Evolutionary conservation across 1,140 invertebrate species (phyloP).

Genomic region (Apis laboriosa): DNA sequence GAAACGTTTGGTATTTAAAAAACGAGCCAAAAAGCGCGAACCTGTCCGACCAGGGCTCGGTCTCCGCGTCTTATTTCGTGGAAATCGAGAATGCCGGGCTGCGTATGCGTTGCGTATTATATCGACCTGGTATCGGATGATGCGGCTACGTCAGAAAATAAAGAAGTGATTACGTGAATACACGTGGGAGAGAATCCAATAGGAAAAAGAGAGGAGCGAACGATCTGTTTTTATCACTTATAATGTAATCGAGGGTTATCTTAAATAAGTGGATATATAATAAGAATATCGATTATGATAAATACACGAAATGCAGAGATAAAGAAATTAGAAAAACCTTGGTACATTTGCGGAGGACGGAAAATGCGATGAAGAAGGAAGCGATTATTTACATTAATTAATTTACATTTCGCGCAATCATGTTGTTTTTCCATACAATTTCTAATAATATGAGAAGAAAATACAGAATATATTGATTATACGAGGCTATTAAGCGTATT

Average conservation of each 20-base stretch:
- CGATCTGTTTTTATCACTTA: neutral
- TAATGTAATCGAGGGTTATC: neutral
- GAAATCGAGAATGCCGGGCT: slow-evolving; percentile 39
- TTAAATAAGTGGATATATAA: too few species aligned
- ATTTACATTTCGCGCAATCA: slow-evolving; percentile 12
- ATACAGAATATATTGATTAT: too few species aligned
- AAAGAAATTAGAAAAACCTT: neutral
- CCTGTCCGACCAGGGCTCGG: slow-evolving; percentile 46
- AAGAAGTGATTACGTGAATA: neutral
- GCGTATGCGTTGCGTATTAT: slow-evolving; percentile 6
- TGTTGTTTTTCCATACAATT: slow-evolving; percentile 27
- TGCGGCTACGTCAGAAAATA: neutral
- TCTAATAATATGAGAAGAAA: too few species aligned
- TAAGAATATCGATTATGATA: neutral
- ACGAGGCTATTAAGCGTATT: too few species aligned
- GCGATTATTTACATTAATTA: neutral
- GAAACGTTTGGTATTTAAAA: slow-evolving; percentile 38
- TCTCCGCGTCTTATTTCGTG: slow-evolving; percentile 3
- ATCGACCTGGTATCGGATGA: neutral
- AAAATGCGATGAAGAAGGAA: neutral
- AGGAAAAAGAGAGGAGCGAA: neutral
- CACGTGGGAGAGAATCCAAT: too few species aligned
- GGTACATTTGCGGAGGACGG: neutral
- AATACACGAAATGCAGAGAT: neutral
- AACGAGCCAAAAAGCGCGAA: slow-evolving; percentile 53